These are phyloP conservation scores for Thalpophila matura DNA, from an alignment of 2,888 invertebrate species.

Conservation along the genomic window DNA sequence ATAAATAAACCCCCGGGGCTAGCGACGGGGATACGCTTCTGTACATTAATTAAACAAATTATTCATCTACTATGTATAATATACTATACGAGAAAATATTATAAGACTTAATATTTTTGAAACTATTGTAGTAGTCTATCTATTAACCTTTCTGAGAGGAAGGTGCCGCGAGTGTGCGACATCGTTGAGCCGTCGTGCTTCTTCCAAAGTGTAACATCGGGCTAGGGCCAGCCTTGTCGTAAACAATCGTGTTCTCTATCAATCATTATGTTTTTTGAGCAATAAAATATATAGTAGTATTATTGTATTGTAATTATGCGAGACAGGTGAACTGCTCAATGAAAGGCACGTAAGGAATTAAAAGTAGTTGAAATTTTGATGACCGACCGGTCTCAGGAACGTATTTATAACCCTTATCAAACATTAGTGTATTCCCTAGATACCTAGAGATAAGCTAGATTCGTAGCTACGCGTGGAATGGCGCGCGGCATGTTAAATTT, in stretches of 20 bases:
- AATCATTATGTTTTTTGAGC: constrained; percentile 74
- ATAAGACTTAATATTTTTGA: constrained; percentile 86
- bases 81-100: constrained; percentile 71
- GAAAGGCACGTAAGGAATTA: constrained; percentile 88
- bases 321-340: constrained; percentile 84
- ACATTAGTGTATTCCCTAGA: constrained; percentile 81
- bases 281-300: constrained; percentile 73
- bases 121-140: constrained; percentile 79
- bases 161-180: constrained; percentile 32
- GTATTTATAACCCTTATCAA: constrained; percentile 74
- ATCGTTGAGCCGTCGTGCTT: not conserved
- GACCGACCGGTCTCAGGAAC: constrained; percentile 67
- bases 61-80: constrained; percentile 70
- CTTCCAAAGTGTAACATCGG: not conserved
- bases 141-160: constrained; percentile 71
- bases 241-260: constrained; percentile 48
- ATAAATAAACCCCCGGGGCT: constrained; percentile 49
- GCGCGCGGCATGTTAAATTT: constrained; percentile 63
- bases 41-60: constrained; percentile 72
- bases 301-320: constrained; percentile 70
- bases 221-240: not conserved
- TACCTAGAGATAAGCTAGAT: constrained; percentile 81
- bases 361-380: constrained; percentile 77
- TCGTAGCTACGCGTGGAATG: constrained; percentile 66
- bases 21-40: constrained; percentile 72